These are phyloP conservation scores for human (Homo sapiens) DNA, from an alignment of 2,113 vertebrate genomes.

Conservation along the genomic window DNA sequence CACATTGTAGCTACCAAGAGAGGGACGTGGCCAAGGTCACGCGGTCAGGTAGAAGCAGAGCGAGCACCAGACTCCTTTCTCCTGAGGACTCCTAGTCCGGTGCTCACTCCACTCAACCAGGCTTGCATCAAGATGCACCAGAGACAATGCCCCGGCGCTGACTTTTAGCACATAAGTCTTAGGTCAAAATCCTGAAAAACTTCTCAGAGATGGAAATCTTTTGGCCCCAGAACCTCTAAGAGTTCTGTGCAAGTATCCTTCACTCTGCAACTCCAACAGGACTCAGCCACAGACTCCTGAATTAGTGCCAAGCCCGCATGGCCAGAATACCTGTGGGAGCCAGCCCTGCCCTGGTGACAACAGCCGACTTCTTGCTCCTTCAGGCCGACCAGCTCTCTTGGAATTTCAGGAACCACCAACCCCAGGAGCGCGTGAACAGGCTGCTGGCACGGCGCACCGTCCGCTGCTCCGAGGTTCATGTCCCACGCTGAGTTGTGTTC, in stretches of 20 bases:
- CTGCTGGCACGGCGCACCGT: not conserved
- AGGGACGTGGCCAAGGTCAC: not conserved
- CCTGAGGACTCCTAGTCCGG: not conserved
- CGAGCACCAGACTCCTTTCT: not conserved
- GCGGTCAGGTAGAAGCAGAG: not conserved
- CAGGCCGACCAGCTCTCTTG: not conserved
- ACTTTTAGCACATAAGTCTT: not conserved
- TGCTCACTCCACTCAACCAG: not conserved
- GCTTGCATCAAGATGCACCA: not conserved
- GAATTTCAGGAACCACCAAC: not conserved
- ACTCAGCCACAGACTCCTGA: not conserved
- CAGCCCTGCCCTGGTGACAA: not conserved
- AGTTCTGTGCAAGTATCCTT: not conserved
- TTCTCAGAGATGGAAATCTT: not conserved
- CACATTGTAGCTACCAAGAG: not conserved
- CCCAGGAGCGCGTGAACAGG: not conserved
- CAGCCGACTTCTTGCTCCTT: not conserved
- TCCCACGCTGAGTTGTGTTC: not conserved
- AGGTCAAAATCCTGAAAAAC: not conserved
- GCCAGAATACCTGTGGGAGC: not conserved
- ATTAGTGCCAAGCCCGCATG: not conserved
- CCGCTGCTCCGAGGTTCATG: slow-evolving; percentile 49
- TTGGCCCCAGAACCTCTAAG: not conserved
- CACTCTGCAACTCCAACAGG: not conserved
- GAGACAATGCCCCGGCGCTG: not conserved